Evolutionary conservation across 1,140 invertebrate genomes (phyloP).

Genomic region (Drosophila punjabiensis): DNA sequence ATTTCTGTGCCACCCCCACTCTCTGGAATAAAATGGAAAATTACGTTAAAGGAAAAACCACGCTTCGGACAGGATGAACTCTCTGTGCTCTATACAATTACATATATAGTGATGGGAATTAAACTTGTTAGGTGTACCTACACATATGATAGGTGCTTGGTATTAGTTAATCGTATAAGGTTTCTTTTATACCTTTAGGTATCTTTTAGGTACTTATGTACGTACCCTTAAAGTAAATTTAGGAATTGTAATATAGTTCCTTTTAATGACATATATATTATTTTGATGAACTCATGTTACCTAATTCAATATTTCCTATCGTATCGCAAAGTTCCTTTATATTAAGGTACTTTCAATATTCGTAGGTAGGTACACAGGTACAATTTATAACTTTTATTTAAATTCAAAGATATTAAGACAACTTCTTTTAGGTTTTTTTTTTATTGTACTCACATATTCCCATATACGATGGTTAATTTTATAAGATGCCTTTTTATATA

Average conservation of each 20-base stretch:
- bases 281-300: background rate
- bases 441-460: background rate
- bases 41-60: slow-evolving; percentile 35
- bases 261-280: background rate
- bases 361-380: background rate
- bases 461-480: background rate
- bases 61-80: slow-evolving; percentile 46
- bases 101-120: slow-evolving; percentile 18
- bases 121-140: background rate
- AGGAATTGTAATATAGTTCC: background rate
- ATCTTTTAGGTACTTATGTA: background rate
- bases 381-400: background rate
- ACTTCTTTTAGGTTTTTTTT: background rate
- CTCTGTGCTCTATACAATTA: slow-evolving; percentile 7
- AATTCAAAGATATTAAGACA: background rate
- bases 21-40: slow-evolving; percentile 29
- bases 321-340: background rate
- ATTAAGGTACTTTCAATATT: background rate
- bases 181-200: background rate
- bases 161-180: too few species aligned
- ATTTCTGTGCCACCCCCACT: slow-evolving; percentile 58
- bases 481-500: background rate
- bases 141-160: background rate
- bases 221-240: too few species aligned
- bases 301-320: background rate